A percentile compares a stretch with the other conserved stretches of the same genome.
These are phyloP conservation scores for Troides oblongomaculatus DNA, from an alignment of 2,888 invertebrate genomes.

Conservation along the genomic window DNA sequence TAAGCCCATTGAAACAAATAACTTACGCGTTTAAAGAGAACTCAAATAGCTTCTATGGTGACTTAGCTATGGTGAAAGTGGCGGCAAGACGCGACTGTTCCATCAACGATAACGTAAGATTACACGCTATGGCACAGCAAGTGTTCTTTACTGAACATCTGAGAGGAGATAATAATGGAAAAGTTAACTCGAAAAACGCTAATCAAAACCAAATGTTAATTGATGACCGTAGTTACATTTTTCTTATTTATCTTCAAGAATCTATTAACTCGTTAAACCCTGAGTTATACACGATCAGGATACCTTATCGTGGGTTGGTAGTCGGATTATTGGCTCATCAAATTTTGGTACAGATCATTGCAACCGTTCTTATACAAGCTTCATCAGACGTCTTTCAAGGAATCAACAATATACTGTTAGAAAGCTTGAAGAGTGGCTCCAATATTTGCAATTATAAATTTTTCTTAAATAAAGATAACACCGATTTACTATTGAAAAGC, in stretches of 20 bases:
- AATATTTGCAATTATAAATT: constrained; percentile 70
- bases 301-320: constrained; percentile 92
- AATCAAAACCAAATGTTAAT: constrained; percentile 74
- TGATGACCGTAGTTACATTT: constrained; percentile 93
- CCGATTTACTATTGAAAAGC: constrained; percentile 86
- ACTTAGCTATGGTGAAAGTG: constrained; percentile 94
- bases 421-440: constrained; percentile 69
- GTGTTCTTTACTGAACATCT: constrained; percentile 84
- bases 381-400: constrained; percentile 82
- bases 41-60: constrained; percentile 97
- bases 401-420: constrained; percentile 81
- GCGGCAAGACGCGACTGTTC: constrained; percentile 94
- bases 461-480: constrained; percentile 80
- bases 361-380: constrained; percentile 90
- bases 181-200: constrained; percentile 60
- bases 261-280: constrained; percentile 85
- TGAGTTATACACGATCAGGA: constrained; percentile 88
- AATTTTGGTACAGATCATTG: constrained; percentile 94
- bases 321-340: constrained; percentile 95
- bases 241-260: constrained; percentile 90
- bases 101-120: constrained; percentile 89
- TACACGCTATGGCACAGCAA: constrained; percentile 94
- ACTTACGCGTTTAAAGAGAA: constrained; percentile 94
- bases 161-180: constrained; percentile 55
- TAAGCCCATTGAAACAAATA: constrained; percentile 92